Base-by-base conservation (phyloP, 23 tunicate genomes). In the Aplidium turbinatum region DNA sequence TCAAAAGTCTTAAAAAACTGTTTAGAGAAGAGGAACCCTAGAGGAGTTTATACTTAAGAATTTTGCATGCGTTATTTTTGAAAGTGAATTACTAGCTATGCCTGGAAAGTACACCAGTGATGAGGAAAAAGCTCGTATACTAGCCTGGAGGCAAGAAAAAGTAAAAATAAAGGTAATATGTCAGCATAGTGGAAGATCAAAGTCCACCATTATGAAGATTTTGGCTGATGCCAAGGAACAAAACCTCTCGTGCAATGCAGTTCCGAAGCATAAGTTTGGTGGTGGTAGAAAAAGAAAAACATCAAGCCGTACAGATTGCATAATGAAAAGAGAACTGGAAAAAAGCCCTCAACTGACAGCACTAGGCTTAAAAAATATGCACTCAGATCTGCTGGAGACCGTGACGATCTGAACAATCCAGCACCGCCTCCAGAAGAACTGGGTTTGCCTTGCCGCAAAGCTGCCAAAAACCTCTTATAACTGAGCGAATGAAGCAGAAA, bases 141-240 rank as follows among this genome's bases (percentile, higher is more conserved):
- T 65, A 36, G 48, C 72, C 11, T 65, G 72, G 72, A 65, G 50
- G 72, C 72, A 65, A 50, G 72, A 65, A 65, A 65, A 65, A 6
- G 72, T 35, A 21, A 48, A 48, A 7, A 65, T 65, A 35, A 65
- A 29, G 22, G 72, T 65, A 48, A 65, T 65, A 35, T 35, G 50
- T 65, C 29, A 65, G 72, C 72, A 21, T 24, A 65, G 72, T 65
- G 72, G 50, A 65, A 65, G 72, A 65, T 48, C 7, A 21, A 65
- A 65, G 22, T 36, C 50, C 19, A 65, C 72, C 50, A 36, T 65
- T 28, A 65, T 65, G 72, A 65, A 50, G 72, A 4, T 65, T 18
- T 65, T 35, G 72, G 72, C 72, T 16, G 72, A 48, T 36, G 72
- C 50, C 72, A 65, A 35, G 38, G 72, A 65, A 25, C n/a, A n/a